These are phyloP conservation scores for Cyphomyrmex costatus DNA, from an alignment of 1,140 invertebrate genomes.

Conservation along the genomic window DNA sequence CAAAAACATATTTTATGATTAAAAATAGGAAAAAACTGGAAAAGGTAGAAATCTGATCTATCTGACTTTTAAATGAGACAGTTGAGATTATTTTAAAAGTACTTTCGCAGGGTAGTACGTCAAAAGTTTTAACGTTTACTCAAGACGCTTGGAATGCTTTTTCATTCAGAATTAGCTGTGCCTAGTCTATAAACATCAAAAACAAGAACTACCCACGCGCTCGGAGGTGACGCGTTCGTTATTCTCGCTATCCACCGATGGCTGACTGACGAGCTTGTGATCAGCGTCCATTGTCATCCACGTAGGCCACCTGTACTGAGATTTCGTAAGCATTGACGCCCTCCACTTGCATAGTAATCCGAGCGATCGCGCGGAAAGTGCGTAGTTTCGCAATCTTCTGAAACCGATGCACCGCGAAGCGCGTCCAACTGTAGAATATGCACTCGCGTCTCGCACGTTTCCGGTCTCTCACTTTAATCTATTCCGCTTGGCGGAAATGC, in stretches of 20 bases:
- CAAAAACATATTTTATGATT: background rate
- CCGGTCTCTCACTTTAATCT: constrained; percentile 37
- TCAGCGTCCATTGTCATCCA: constrained; percentile 78
- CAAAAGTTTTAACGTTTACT: constrained; percentile 19
- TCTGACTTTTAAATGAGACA: constrained; percentile 1
- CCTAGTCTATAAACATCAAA: constrained; percentile 62
- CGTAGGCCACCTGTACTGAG: constrained; percentile 55
- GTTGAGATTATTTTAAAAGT: constrained; percentile 12
- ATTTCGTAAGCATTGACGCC: constrained; percentile 26
- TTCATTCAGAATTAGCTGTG: constrained; percentile 46
- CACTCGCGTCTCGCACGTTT: constrained; percentile 34
- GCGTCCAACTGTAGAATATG: background rate
- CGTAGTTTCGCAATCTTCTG: constrained; percentile 11
- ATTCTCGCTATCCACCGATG: constrained; percentile 78
- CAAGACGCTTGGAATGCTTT: constrained; percentile 7
- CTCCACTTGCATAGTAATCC: constrained; percentile 64
- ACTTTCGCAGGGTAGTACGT: constrained; percentile 13
- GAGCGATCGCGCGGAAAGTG: background rate
- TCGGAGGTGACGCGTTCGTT: constrained; percentile 74
- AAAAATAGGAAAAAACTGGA: background rate
- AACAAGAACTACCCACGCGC: constrained; percentile 76
- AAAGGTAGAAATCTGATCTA: background rate
- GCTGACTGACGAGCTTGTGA: constrained; percentile 72
- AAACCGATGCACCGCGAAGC: constrained; percentile 19
- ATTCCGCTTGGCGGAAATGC: constrained; percentile 40